These are phyloP conservation scores for Crossaster papposus DNA, from an alignment of 53 echinoderm and acorn worm species.

Conservation along the genomic window DNA sequence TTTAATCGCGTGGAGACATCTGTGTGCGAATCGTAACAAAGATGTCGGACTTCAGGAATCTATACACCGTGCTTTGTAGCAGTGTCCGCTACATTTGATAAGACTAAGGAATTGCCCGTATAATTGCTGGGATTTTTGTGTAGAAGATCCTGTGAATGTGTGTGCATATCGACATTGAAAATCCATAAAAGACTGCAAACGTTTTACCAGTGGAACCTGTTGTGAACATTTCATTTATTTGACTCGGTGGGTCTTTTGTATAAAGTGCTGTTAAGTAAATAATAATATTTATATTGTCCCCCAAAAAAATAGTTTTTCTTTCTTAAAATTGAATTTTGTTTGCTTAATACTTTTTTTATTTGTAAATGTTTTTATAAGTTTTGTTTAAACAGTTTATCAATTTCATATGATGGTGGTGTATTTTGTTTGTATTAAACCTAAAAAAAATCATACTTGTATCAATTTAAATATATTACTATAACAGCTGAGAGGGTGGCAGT, in stretches of 20 bases:
- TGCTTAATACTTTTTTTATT: background rate
- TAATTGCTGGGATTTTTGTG: background rate
- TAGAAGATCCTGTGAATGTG: conserved; percentile 5
- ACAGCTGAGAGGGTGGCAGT: conserved; percentile 2
- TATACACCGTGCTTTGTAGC: no score
- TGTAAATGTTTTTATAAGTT: background rate
- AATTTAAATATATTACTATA: background rate
- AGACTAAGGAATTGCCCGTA: background rate
- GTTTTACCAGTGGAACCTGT: background rate
- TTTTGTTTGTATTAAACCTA: background rate
- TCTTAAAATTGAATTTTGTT: background rate
- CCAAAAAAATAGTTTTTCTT: background rate
- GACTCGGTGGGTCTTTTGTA: background rate
- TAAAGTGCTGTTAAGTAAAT: background rate
- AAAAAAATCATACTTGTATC: background rate
- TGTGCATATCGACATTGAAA: background rate
- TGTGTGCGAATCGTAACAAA: no score
- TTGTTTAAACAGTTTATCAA: background rate
- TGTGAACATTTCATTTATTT: background rate
- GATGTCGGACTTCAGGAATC: no score
- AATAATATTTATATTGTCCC: background rate
- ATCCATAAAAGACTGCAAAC: background rate
- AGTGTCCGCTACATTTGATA: background rate
- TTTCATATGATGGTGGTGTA: background rate
- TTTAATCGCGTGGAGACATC: no score